Evolutionary conservation across 2,797 vertebrate species (phyloP).

Genomic region (Sandelia bainsii): DNA sequence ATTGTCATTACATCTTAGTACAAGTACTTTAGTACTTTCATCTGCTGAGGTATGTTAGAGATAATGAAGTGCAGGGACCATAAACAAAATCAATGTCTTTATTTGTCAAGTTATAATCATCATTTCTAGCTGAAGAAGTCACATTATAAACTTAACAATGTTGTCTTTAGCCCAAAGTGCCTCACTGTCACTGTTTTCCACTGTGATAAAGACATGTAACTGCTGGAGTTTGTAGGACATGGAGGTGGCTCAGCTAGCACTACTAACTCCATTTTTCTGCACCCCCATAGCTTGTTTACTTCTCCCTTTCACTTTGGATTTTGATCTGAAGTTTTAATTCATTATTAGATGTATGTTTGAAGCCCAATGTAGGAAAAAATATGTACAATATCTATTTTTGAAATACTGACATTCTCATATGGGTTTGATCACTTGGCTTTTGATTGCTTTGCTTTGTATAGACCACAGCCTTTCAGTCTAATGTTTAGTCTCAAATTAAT

Average conservation of each 20-base stretch:
- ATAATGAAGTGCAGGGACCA: too few relatives aligned
- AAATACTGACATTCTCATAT: background rate
- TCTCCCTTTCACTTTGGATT: too few relatives aligned
- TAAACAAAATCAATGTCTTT: too few relatives aligned
- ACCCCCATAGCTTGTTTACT: too few relatives aligned
- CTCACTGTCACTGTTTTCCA: too few relatives aligned
- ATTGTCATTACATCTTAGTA: background rate
- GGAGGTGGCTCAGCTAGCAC: too few relatives aligned
- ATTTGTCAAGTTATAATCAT: too few relatives aligned
- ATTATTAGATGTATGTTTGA: background rate
- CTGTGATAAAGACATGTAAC: too few relatives aligned
- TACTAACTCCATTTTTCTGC: too few relatives aligned
- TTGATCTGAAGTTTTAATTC: too few relatives aligned
- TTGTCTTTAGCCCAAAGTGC: background rate
- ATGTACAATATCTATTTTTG: background rate
- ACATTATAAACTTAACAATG: background rate
- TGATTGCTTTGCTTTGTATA: background rate
- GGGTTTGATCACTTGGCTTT: background rate
- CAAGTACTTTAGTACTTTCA: background rate
- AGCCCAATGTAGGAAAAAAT: background rate
- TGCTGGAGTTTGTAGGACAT: too few relatives aligned
- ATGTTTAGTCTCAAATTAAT: slow-evolving; percentile 35
- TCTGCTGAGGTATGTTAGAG: too few relatives aligned
- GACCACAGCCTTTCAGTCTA: background rate
- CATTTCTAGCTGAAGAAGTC: background rate